These are phyloP conservation scores for Amphilophus citrinellus DNA, from an alignment of 2,113 vertebrate species.

Conservation along the genomic window DNA sequence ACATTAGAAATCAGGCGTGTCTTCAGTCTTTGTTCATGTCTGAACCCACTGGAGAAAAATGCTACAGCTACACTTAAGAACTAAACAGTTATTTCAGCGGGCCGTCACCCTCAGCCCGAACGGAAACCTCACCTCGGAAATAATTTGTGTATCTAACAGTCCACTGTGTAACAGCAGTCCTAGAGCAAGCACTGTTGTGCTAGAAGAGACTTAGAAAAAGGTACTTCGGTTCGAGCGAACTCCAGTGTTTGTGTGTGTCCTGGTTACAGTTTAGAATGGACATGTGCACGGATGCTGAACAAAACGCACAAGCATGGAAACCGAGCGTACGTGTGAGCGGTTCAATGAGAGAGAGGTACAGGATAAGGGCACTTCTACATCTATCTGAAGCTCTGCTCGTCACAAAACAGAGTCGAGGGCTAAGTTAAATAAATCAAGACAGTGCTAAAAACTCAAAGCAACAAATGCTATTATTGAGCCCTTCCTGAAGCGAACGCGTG, in stretches of 20 bases:
- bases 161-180: slow-evolving; percentile 76
- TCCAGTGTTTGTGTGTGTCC: slow-evolving; percentile 73
- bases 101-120: slow-evolving; percentile 19
- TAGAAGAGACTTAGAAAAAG: slow-evolving; percentile 59
- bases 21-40: slow-evolving; percentile 54
- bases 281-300: slow-evolving; percentile 39
- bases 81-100: slow-evolving; percentile 42
- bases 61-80: slow-evolving; percentile 67
- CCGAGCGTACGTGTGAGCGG: slow-evolving; percentile 19
- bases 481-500: slow-evolving; percentile 38
- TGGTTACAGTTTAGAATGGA: slow-evolving; percentile 46
- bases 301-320: slow-evolving; percentile 30
- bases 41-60: slow-evolving; percentile 52
- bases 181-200: slow-evolving; percentile 61
- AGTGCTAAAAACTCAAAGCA: slow-evolving; percentile 33
- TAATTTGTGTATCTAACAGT: slow-evolving; percentile 67
- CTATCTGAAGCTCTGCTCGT: slow-evolving; percentile 64
- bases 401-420: slow-evolving; percentile 42
- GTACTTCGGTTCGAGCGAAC: slow-evolving; percentile 69
- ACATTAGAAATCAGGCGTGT: slow-evolving; percentile 60
- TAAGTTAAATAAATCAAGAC: slow-evolving; percentile 16
- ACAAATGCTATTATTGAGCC: slow-evolving; percentile 40
- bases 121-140: slow-evolving; percentile 32
- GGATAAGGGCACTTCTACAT: slow-evolving; percentile 84
- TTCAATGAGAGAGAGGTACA: slow-evolving; percentile 61